These are phyloP conservation scores for Phainopepla nitens DNA, from an alignment of 2,113 vertebrate genomes.

Conservation along the genomic window DNA sequence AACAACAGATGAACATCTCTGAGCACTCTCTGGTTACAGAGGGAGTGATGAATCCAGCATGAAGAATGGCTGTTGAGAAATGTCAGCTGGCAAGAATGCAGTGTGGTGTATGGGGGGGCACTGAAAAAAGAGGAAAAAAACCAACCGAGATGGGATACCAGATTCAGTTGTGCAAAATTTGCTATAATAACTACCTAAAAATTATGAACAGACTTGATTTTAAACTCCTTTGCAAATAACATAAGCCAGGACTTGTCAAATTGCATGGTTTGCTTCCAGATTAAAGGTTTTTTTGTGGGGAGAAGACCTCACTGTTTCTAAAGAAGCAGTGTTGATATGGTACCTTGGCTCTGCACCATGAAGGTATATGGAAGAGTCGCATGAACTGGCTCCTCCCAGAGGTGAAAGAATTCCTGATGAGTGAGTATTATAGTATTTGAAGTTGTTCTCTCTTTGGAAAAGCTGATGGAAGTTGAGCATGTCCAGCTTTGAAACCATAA, in stretches of 20 bases:
- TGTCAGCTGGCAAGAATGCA: background rate
- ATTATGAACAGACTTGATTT: background rate
- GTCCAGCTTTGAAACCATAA: fast-evolving
- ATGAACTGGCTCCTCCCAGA: background rate
- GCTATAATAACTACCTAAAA: background rate
- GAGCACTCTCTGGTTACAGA: background rate
- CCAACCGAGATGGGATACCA: background rate
- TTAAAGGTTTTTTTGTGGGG: fast-evolving
- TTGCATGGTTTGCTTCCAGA: background rate
- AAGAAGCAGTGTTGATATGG: background rate
- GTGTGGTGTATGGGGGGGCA: background rate
- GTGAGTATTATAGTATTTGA: background rate
- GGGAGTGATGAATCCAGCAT: background rate
- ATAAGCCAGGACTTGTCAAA: background rate
- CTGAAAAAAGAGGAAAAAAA: background rate
- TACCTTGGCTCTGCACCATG: background rate
- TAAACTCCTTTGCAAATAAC: background rate
- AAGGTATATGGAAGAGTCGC: fast-evolving
- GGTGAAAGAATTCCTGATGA: background rate
- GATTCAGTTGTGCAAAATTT: background rate
- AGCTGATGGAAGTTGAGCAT: background rate
- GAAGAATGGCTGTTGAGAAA: slow-evolving; percentile 33
- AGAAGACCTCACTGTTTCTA: background rate
- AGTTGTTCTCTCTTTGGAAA: background rate
- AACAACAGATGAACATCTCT: background rate